phyloP scores from a whole-genome alignment of 2,888 invertebrate species.

The Dolichopus griseipennis region DNA sequence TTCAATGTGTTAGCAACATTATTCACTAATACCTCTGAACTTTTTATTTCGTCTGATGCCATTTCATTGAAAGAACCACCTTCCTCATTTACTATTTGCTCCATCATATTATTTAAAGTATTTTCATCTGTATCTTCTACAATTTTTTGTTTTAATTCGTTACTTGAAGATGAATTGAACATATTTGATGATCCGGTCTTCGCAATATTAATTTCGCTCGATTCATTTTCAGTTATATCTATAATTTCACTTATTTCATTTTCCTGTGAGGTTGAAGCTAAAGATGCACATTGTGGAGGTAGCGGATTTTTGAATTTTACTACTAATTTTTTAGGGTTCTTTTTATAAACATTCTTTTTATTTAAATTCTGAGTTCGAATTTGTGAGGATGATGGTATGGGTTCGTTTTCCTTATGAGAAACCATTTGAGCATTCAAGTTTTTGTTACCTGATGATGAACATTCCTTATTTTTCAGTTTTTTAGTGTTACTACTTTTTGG shows the following conservation, averaged over 20 bases:
- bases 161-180: not conserved
- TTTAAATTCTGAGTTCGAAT: conserved; percentile 3
- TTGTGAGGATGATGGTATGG: conserved; percentile 13
- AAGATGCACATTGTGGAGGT: not conserved
- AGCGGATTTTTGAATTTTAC: conserved; percentile 24
- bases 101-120: conserved; percentile 1
- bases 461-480: not conserved
- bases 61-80: not conserved
- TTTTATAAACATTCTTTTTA: conserved; percentile 11
- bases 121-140: conserved; percentile 7
- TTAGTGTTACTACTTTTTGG: not conserved
- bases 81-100: not conserved
- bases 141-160: not conserved
- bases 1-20: not conserved
- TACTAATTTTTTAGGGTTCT: conserved; percentile 22
- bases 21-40: conserved; percentile 22
- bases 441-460: too few species aligned
- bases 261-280: not conserved
- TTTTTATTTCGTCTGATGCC: conserved; percentile 21
- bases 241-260: conserved; percentile 4
- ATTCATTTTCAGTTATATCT: conserved; percentile 17
- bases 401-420: conserved; percentile 8
- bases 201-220: conserved; percentile 17
- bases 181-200: not conserved
- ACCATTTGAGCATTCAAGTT: too few species aligned